Evolutionary conservation across 2,888 invertebrate species (phyloP).

Genomic region (Notodromas monacha): DNA sequence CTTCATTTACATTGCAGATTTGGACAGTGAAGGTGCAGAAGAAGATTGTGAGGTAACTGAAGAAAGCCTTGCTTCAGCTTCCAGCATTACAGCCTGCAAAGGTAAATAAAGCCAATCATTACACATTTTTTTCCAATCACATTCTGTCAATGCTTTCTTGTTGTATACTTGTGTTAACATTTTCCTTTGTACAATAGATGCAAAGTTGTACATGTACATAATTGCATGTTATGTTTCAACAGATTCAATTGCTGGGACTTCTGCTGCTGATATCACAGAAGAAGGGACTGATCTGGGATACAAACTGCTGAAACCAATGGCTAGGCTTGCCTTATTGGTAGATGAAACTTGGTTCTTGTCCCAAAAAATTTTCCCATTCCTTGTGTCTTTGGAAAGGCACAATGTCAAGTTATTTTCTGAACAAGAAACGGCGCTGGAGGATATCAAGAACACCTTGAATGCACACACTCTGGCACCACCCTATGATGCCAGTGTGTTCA

Average conservation of each 20-base stretch:
- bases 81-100: constrained; percentile 1
- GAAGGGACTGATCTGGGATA: constrained; percentile 1
- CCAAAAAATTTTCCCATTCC: constrained; percentile 1
- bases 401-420: constrained; percentile 1
- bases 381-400: constrained; percentile 1
- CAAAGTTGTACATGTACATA: constrained; percentile 1
- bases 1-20: constrained; percentile 4
- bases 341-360: constrained; percentile 4
- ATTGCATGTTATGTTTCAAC: constrained; percentile 2
- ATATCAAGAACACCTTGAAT: constrained; percentile 1
- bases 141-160: not conserved
- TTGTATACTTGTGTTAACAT: constrained; percentile 1
- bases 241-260: constrained; percentile 4
- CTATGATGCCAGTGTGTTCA: constrained; percentile 4
- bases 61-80: constrained; percentile 4
- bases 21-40: constrained; percentile 4
- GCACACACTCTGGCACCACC: constrained; percentile 4
- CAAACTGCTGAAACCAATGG: constrained; percentile 4
- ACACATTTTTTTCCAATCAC: not conserved
- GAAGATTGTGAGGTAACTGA: constrained; percentile 1
- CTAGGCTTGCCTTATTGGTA: constrained; percentile 1
- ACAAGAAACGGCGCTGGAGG: constrained; percentile 1
- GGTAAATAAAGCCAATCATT: constrained; percentile 4
- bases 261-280: not conserved
- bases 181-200: not conserved